Evolutionary conservation across 37 sponge, comb jelly and placozoan genomes (phyloP), one percentile per base, ranked within the genome.

Genomic region (Halichondria panicea): DNA sequence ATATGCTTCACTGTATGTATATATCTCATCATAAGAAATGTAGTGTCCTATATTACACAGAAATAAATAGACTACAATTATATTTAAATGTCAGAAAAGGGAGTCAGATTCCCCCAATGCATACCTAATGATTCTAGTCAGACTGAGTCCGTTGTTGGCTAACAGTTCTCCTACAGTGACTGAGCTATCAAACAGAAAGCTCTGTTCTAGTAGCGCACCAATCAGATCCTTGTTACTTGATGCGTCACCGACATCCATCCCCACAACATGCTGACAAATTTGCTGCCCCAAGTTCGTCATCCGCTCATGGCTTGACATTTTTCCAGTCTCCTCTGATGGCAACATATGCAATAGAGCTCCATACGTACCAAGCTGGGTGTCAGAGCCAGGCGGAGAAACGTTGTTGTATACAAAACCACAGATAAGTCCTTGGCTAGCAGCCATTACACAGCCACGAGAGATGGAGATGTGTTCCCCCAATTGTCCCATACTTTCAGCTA

Each of bases 261-360:
- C 92, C 4, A 92, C 87, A 34, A 92, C 72, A 53, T 92, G 92
- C 61, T 92, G 92, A 27, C 81, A 63, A 38, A 92, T 36, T 1
- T 73, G 75, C 31, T n/a, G 27, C 0, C 88, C 88, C 1, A 89
- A 36, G 11, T 13, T 32, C 25, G 2, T 24, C 30, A 70, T 13
- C 3, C 45, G 63, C 27, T 33, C 36, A 5, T 7, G 15, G 32
- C 35, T 63, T 19, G 19, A 13, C 13, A 63, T 6, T 18, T 48
- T 34, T 37, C 28, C 73, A 18, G 69, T 4, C 18, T 81, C 56
- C 2, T 39, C 37, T 31, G 30, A 24, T 19, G 83, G 44, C 18
- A 44, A 24, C 63, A 91, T 45, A 45, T 91, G 91, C 1, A 87
- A 54, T 13, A 92, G 42, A 18, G 71, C 54, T 12, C 35, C 88